phyloP scores from a whole-genome alignment of 2,888 invertebrate species.

The Congeria kusceri region DNA sequence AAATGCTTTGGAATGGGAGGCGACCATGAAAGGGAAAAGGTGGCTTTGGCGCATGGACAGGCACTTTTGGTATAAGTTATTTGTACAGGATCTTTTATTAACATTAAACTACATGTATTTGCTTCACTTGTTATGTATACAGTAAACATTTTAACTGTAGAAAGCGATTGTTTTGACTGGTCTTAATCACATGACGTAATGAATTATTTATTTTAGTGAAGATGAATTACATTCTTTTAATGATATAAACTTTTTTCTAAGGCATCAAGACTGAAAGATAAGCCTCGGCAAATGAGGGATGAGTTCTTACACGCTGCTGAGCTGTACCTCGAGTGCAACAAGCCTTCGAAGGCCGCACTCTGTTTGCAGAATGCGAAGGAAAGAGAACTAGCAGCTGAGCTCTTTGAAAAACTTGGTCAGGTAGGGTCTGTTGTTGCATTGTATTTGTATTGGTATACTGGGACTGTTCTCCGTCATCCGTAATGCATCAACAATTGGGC shows the following conservation, averaged over 20 bases:
- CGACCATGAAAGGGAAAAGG: slow-evolving; percentile 65
- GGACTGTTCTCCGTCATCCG: too few relatives aligned
- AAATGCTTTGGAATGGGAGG: slow-evolving; percentile 77
- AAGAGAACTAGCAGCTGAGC: slow-evolving; percentile 67
- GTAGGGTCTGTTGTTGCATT: too few relatives aligned
- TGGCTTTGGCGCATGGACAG: slow-evolving; percentile 75
- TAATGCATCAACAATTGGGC: too few relatives aligned
- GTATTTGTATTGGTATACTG: too few relatives aligned
- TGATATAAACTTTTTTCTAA: not conserved
- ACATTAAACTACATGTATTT: too few relatives aligned
- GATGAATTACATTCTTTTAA: too few relatives aligned
- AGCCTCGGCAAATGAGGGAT: slow-evolving; percentile 70
- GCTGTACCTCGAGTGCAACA: slow-evolving; percentile 71
- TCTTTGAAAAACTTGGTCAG: slow-evolving; percentile 75
- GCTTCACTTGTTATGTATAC: too few relatives aligned
- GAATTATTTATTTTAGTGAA: too few relatives aligned
- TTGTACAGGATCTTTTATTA: too few relatives aligned
- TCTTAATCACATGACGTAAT: too few relatives aligned
- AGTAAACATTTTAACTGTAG: too few relatives aligned
- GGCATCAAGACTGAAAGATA: slow-evolving; percentile 67
- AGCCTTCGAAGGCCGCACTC: slow-evolving; percentile 66
- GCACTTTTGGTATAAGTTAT: slow-evolving; percentile 60
- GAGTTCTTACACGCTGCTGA: slow-evolving; percentile 74
- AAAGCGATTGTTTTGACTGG: too few relatives aligned
- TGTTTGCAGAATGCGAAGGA: slow-evolving; percentile 77